Base-by-base conservation (phyloP, 1,140 invertebrate genomes). In the Drosophila simulans region DNA sequence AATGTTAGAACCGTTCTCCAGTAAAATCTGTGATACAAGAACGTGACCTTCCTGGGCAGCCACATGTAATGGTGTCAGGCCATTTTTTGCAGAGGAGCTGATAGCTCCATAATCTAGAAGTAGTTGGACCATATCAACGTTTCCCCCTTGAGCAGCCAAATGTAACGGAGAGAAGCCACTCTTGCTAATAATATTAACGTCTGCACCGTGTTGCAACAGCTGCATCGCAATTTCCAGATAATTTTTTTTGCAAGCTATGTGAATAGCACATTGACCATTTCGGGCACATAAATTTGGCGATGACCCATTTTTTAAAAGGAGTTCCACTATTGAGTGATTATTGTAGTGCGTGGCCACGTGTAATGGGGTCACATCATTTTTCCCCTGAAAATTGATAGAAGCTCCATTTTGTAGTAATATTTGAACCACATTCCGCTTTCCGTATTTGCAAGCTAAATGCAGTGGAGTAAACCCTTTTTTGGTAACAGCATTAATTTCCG, bases 301-400 rank as follows among this genome's bases (percentile, higher is more conserved):
- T 15, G 99, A 98, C 71, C 97, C 97, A 93, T 97, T 97, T 88
- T 99, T 97, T 15, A 99, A 93, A 17, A 99, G 93, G 43, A 99
- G 93, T 37, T 98, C 92, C 0, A 97, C 98, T 12, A 99, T 97
- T 83, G 97, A 96, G 69, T 97, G 97, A 92, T 99, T 97, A 93
- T 99, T 98, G 92, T 99, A 99, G 92, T 99, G 99, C 34, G 98
- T 97, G 51, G 99, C 98, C 74, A 99, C 98, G 91, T 99, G 98
- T 49, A 99, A 94, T 10, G 99, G 98, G 2, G 99, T 99, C 27
- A 99, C 97, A 75, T 98, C 97, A 91, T 99, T 99, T 94, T 98
- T 99, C 77, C 98, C 99, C 90, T 98, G 97, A 52, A 98, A 97
- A 93, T 99, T 97, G 7, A 98, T 96, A 13, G 96, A 95, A 15